A percentile compares a stretch with the other conserved stretches of the same genome.
phyloP scores from a whole-genome alignment of 2,888 invertebrate species.

The Drosophila suboccidentalis region DNA sequence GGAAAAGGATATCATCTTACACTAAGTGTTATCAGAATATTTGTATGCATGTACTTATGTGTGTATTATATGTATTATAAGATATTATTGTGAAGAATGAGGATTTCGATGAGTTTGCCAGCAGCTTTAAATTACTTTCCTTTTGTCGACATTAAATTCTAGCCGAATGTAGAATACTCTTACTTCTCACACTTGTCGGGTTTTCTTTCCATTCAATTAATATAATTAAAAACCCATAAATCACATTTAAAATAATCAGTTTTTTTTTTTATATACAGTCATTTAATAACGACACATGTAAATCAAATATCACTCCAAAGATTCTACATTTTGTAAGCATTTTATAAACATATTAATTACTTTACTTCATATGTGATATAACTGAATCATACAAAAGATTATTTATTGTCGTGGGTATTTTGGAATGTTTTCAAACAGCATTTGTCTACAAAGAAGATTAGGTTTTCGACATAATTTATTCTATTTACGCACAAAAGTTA shows the following conservation, averaged over 20 bases:
- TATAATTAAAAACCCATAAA: neutral
- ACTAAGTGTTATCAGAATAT: neutral
- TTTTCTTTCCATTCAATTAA: neutral
- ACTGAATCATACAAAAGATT: neutral
- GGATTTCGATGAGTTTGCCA: neutral
- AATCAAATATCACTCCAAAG: neutral
- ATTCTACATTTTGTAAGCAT: constrained; percentile 3
- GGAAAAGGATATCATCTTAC: constrained; percentile 14
- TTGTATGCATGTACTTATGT: neutral
- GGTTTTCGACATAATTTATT: neutral
- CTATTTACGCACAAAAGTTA: neutral
- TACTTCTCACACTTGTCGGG: neutral
- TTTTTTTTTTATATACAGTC: neutral
- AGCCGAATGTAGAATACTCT: neutral
- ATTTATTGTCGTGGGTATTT: neutral
- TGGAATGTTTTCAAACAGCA: neutral
- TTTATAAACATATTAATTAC: neutral
- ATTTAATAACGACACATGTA: neutral
- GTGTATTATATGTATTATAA: neutral
- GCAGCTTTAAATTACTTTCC: neutral
- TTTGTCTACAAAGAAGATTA: neutral
- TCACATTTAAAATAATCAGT: neutral
- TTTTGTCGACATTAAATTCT: neutral
- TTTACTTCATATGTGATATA: neutral
- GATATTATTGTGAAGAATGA: neutral